These are phyloP conservation scores for Ectobius pallidus DNA, from an alignment of 2,888 invertebrate genomes.

Conservation along the genomic window DNA sequence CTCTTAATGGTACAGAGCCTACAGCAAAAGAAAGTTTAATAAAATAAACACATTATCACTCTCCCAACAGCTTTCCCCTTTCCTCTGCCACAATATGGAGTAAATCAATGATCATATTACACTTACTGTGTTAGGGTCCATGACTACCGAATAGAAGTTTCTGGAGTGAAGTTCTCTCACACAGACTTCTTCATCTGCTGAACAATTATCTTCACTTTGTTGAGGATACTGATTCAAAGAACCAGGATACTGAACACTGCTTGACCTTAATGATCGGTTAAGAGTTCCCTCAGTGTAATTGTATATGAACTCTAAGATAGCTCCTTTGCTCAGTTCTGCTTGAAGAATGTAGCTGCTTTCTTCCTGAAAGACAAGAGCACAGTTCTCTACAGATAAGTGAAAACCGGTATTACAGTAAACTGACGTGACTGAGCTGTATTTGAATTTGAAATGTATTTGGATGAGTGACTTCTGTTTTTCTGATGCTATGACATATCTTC, in stretches of 20 bases:
- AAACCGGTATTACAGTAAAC: too few species aligned
- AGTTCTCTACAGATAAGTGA: too few species aligned
- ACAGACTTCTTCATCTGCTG: slow-evolving; percentile 53
- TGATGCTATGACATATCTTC: too few species aligned
- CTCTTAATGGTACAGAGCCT: too few species aligned
- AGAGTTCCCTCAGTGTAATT: slow-evolving; percentile 57
- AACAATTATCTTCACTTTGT: slow-evolving; percentile 32
- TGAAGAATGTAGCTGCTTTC: slow-evolving; percentile 38
- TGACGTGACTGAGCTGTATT: too few species aligned
- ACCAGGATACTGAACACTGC: slow-evolving; percentile 46
- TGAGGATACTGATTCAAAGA: slow-evolving; percentile 41
- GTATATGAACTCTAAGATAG: slow-evolving; percentile 50
- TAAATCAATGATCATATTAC: too few species aligned
- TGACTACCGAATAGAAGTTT: slow-evolving; percentile 67
- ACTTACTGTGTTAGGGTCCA: slow-evolving; percentile 65
- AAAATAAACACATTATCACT: too few species aligned
- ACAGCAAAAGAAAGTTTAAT: too few species aligned
- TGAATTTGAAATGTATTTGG: too few species aligned
- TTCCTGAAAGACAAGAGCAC: slow-evolving; percentile 31
- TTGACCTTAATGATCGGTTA: slow-evolving; percentile 54
- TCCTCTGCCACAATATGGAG: too few species aligned
- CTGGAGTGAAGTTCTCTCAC: slow-evolving; percentile 69
- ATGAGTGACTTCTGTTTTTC: too few species aligned
- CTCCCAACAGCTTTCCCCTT: too few species aligned
- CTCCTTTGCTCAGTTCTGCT: slow-evolving; percentile 17